phyloP scores from a whole-genome alignment of 2,888 invertebrate genomes.

The Amblyteles armatorius region DNA sequence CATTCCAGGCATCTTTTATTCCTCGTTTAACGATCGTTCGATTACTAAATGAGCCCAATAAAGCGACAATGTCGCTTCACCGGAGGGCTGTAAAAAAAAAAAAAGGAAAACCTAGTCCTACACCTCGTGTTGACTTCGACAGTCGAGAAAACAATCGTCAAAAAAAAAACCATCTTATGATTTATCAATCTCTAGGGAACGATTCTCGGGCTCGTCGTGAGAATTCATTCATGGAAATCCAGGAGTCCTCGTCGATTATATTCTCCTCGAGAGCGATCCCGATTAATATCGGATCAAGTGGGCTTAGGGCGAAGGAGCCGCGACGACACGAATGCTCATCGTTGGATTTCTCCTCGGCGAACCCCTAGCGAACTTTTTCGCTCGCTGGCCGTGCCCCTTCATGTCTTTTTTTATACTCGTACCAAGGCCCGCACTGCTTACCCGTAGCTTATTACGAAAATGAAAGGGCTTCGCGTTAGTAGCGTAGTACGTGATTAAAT shows the following conservation, averaged over 20 bases:
- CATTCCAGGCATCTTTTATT: not conserved
- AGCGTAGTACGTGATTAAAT: slow-evolving; percentile 78
- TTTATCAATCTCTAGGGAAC: not conserved
- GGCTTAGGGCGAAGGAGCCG: slow-evolving; percentile 69
- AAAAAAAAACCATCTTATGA: not conserved
- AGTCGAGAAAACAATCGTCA: not conserved
- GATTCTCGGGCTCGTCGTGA: slow-evolving; percentile 24
- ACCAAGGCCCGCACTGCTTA: slow-evolving; percentile 38
- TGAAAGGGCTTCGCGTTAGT: slow-evolving; percentile 77
- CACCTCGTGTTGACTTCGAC: not conserved
- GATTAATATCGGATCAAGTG: slow-evolving; percentile 74
- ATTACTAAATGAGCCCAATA: not conserved
- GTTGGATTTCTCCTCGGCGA: slow-evolving; percentile 10
- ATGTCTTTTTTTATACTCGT: not conserved
- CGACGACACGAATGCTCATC: slow-evolving; percentile 60
- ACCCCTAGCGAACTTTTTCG: slow-evolving; percentile 28
- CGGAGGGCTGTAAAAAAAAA: no score
- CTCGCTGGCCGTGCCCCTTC: slow-evolving; percentile 3
- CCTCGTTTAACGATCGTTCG: not conserved
- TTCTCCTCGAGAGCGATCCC: slow-evolving; percentile 56
- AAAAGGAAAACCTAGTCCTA: no score
- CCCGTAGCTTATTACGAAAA: slow-evolving; percentile 74
- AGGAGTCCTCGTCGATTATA: slow-evolving; percentile 31
- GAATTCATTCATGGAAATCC: slow-evolving; percentile 58
- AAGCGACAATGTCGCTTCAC: not conserved